Conservation (phyloP, 2,797 vertebrate species). For the Gymnothorax reevesii region DNA sequence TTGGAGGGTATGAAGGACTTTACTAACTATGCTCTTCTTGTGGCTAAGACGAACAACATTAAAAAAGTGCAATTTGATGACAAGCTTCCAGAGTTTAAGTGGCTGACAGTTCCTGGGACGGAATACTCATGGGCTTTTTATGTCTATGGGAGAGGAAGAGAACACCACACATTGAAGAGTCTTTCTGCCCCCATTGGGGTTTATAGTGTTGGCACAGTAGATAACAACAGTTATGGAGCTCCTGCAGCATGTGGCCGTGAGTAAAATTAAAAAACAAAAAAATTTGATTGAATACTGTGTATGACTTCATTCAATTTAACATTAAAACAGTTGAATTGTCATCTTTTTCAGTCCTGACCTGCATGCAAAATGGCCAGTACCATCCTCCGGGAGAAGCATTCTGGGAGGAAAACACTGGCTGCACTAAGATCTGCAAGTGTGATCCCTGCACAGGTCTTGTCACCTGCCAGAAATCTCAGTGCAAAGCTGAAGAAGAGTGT, state of each 20-base stretch:
- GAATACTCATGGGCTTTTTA: constrained; percentile 22
- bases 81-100: not conserved
- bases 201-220: not conserved
- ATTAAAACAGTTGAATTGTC: no score
- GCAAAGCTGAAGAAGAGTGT: constrained; percentile 6
- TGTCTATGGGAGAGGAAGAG: not conserved
- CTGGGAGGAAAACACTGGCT: not conserved
- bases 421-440: not conserved
- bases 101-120: not conserved
- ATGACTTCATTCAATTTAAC: not conserved
- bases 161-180: not conserved
- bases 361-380: not conserved
- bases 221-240: no score
- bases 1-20: not conserved
- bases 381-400: not conserved
- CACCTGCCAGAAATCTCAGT: not conserved
- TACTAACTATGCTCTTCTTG: not conserved
- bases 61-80: constrained; percentile 4
- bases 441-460: not conserved
- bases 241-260: no score
- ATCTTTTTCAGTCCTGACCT: not conserved
- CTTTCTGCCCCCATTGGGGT: not conserved
- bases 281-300: no score
- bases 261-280: no score
- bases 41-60: not conserved